Conservation (phyloP, 2,888 invertebrate genomes). For the Agrochola lychnidis region DNA sequence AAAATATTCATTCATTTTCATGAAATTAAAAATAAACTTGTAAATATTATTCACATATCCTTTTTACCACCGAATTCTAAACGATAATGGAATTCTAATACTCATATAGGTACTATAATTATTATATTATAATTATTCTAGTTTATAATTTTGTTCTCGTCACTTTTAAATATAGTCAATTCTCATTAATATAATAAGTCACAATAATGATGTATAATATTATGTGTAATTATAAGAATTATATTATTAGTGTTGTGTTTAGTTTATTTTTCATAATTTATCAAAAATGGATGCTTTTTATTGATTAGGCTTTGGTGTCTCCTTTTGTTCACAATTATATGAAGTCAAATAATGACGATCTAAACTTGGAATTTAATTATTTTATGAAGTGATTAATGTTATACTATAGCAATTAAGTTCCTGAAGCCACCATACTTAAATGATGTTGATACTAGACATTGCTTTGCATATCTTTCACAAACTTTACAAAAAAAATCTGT, state of each 20-base stretch:
- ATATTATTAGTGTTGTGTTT: conserved; percentile 66
- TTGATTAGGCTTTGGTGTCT: conserved; percentile 45
- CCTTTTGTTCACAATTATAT: neutral
- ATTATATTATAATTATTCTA: conserved; percentile 32
- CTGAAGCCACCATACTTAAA: neutral
- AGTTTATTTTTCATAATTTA: conserved; percentile 57
- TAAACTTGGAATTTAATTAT: conserved; percentile 8
- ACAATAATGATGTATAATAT: conserved; percentile 70
- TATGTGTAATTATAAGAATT: conserved; percentile 61
- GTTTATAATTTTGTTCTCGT: conserved; percentile 82
- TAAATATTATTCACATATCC: conserved; percentile 77
- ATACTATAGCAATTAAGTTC: neutral
- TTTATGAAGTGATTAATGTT: conserved; percentile 4
- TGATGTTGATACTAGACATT: neutral
- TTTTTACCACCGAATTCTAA: conserved; percentile 84
- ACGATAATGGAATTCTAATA: conserved; percentile 80
- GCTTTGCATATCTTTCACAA: neutral
- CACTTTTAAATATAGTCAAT: conserved; percentile 85
- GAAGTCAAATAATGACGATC: conserved; percentile 5
- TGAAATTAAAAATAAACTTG: conserved; percentile 42
- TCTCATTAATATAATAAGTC: conserved; percentile 76
- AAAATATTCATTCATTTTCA: conserved; percentile 26
- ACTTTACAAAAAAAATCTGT: neutral
- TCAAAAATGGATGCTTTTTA: conserved; percentile 54
- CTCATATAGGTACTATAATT: conserved; percentile 75